These are phyloP conservation scores for Chrysocyon brachyurus DNA, from an alignment of 2,797 vertebrate species.

Conservation along the genomic window DNA sequence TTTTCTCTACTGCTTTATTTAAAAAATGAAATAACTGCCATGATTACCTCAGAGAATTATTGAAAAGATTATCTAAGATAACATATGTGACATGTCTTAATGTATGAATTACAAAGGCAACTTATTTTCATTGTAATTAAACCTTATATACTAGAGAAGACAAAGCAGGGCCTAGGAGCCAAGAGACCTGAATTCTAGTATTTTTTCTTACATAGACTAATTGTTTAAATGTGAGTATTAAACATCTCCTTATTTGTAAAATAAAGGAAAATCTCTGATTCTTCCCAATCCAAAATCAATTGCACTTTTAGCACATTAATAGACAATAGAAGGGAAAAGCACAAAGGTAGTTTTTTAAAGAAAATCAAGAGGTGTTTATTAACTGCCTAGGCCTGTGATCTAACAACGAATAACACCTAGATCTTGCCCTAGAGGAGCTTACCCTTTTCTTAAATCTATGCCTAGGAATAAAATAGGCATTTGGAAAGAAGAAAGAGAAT, in stretches of 20 bases:
- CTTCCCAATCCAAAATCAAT: not conserved
- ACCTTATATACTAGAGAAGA: not conserved
- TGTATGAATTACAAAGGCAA: conserved; percentile 9
- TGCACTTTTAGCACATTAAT: not conserved
- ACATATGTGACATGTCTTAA: not conserved
- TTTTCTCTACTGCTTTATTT: not conserved
- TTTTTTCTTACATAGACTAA: not conserved
- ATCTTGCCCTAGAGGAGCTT: not conserved
- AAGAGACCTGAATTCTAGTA: not conserved
- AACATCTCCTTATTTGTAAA: conserved; percentile 1
- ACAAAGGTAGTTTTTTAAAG: not conserved
- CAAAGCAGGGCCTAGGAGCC: not conserved
- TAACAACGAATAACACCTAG: not conserved
- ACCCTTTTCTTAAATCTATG: not conserved
- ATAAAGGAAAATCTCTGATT: not conserved
- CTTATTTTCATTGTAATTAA: conserved; percentile 36
- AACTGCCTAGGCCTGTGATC: not conserved
- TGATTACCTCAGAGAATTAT: not conserved
- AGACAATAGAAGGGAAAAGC: not conserved
- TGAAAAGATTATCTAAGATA: conserved; percentile 29
- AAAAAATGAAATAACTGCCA: not conserved
- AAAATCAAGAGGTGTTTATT: not conserved
- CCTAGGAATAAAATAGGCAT: not conserved
- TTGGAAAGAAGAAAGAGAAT: not conserved
- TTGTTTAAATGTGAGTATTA: not conserved